These are phyloP conservation scores for Aphelenchoides besseyi DNA, from an alignment of 1,140 invertebrate genomes.

Conservation along the genomic window DNA sequence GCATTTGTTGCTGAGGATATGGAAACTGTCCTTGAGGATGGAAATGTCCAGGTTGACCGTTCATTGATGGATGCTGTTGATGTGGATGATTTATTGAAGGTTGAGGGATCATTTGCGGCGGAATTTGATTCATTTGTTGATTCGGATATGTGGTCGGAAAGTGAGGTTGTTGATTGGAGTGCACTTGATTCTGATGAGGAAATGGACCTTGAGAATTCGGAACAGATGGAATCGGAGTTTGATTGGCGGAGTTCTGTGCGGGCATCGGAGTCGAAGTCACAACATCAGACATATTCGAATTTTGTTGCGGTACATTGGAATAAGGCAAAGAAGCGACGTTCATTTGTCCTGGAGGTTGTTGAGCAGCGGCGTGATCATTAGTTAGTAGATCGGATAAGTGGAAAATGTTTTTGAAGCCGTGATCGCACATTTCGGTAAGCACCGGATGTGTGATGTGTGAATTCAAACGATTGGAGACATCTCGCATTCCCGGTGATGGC, in stretches of 20 bases:
- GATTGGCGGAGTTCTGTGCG: neutral
- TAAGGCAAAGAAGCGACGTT: too few species aligned
- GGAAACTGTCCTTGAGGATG: too few species aligned
- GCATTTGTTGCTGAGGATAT: too few species aligned
- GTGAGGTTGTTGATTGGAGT: neutral
- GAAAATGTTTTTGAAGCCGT: neutral
- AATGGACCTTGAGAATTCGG: neutral
- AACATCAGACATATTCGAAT: too few species aligned
- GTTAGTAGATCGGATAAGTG: neutral
- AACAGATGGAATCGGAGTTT: neutral
- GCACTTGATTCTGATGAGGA: neutral
- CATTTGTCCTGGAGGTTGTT: too few species aligned
- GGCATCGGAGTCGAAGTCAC: neutral
- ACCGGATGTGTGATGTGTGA: neutral
- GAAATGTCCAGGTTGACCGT: too few species aligned
- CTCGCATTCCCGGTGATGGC: neutral
- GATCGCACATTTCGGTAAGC: neutral
- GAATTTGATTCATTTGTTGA: neutral
- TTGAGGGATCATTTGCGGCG: too few species aligned
- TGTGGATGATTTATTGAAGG: too few species aligned
- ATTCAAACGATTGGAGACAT: neutral
- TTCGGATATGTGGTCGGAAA: neutral
- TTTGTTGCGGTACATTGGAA: too few species aligned
- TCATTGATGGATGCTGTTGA: too few species aligned
- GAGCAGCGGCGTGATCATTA: neutral